Base-by-base conservation (phyloP, 2,888 invertebrate genomes). In the Euzophera pinguis region DNA sequence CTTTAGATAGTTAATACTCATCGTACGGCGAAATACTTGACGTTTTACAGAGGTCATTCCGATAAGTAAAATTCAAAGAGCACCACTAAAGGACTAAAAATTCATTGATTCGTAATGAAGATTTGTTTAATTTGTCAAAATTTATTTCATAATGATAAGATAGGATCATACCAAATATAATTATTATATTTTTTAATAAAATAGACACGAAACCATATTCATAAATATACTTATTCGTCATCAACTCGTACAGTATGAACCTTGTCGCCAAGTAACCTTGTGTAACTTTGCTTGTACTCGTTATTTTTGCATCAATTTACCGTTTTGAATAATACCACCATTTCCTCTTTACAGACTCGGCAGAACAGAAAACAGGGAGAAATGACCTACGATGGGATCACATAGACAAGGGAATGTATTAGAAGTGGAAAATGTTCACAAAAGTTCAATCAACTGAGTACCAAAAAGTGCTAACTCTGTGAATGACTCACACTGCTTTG, bases 351-450 rank as follows among this genome's bases (percentile, higher is more conserved):
- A 58, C 51, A 55, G 42, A 16, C 39, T 51, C 22, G 49, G 51
- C 51, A 60, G 64, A 59, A 55, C 57, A 57, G 12, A 48, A 49
- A 53, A 45, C 53, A 52, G 47, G 38, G 37, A 56, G 74, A 75
- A 67, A 84, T 79, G 80, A 66, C 60, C 53, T 63, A 61, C 61
- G 66, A 65, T 52, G 81, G 79, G 57, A 71, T 83, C 54, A 83
- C 81, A 65, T 79, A 45, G 71, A 78, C 53, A 47, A 29, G 50
- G 55, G 61, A 60, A 64, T 29, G 34, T 35, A 41, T 12, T 17
- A 22, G 37, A 37, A 37, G 35, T 48, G 35, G 37, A 12, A 50
- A 53, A 29, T 39, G 13, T 52, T 29, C 41, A 35, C 12, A 32
- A 57, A 63, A 69, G 63, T 66, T 67, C 64, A 72, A 69, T 73